Evolutionary conservation across 2,797 vertebrate genomes (phyloP).

Genomic region (Ceryle rudis): DNA sequence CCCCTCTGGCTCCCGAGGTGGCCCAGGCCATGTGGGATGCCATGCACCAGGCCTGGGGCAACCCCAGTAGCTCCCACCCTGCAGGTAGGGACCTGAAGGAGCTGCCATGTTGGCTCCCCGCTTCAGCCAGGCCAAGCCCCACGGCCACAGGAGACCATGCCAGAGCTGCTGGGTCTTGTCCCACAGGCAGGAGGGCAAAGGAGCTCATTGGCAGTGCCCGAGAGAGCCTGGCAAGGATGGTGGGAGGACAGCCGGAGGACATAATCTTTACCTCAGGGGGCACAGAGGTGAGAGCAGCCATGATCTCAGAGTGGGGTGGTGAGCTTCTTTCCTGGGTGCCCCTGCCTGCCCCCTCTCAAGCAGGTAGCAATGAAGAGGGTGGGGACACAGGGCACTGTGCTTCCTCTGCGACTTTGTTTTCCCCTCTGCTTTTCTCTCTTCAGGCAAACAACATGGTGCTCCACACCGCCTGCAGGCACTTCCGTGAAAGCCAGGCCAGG

Average conservation of each 20-base stretch:
- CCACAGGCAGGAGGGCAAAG: conserved; percentile 86
- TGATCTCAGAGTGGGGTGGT: accelerated
- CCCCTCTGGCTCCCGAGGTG: conserved; percentile 87
- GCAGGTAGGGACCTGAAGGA: conserved; percentile 79
- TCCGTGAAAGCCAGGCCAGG: conserved; percentile 54
- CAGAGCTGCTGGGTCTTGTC: background rate
- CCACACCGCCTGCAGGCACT: conserved; percentile 85
- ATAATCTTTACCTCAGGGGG: conserved; percentile 95
- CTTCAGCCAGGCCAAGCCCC: accelerated
- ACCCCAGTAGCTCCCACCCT: conserved; percentile 90
- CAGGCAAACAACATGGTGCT: conserved; percentile 95
- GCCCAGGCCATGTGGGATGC: conserved; percentile 83
- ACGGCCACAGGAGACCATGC: accelerated
- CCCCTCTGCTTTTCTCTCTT: background rate
- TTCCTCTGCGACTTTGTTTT: background rate
- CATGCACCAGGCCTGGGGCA: conserved; percentile 92
- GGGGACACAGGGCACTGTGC: accelerated
- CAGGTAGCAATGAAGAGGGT: accelerated
- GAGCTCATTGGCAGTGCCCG: conserved; percentile 84
- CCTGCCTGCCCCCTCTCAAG: background rate
- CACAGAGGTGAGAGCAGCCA: conserved; percentile 85
- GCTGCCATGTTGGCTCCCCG: accelerated
- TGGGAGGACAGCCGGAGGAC: conserved; percentile 86
- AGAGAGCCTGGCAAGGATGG: conserved; percentile 87
- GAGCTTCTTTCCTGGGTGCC: accelerated